Conservation (phyloP, 2,797 vertebrate species). For the Malacoctenus gilli region DNA sequence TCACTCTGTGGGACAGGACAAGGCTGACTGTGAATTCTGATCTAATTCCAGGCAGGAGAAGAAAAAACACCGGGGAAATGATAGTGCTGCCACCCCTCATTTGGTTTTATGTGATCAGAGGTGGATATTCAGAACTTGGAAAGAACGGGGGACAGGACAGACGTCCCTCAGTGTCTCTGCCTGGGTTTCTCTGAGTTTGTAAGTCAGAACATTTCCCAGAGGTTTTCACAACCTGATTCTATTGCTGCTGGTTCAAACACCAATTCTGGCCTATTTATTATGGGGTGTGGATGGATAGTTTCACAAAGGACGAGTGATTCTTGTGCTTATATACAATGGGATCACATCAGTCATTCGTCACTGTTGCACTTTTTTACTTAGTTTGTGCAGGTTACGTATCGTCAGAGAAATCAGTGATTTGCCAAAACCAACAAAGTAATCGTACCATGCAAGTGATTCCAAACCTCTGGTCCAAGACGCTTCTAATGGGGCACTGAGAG, state of each 20-base stretch:
- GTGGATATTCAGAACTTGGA: constrained; percentile 18
- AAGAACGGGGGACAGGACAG: constrained; percentile 2
- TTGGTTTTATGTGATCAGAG: constrained; percentile 44
- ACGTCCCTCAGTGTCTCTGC: constrained; percentile 4
- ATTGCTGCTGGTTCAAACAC: neutral
- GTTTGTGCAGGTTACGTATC: too few species aligned
- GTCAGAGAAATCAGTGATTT: too few species aligned
- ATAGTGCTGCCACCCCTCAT: constrained; percentile 35
- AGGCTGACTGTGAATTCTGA: constrained; percentile 58
- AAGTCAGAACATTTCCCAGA: constrained; percentile 1
- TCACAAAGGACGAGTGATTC: too few species aligned
- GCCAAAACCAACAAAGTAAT: too few species aligned
- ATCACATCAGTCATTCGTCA: too few species aligned
- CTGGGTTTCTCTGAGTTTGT: constrained; percentile 12
- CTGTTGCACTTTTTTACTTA: too few species aligned
- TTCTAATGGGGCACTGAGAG: too few species aligned
- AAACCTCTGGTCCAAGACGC: too few species aligned
- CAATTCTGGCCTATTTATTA: too few species aligned
- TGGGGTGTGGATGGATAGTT: too few species aligned
- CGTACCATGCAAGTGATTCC: too few species aligned
- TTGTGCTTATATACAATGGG: too few species aligned
- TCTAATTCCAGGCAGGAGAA: constrained; percentile 58
- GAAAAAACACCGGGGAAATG: constrained; percentile 41
- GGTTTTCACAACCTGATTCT: neutral
- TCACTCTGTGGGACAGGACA: constrained; percentile 63